phyloP scores from a whole-genome alignment of 2,797 vertebrate species.

The Cynopterus sphinx region DNA sequence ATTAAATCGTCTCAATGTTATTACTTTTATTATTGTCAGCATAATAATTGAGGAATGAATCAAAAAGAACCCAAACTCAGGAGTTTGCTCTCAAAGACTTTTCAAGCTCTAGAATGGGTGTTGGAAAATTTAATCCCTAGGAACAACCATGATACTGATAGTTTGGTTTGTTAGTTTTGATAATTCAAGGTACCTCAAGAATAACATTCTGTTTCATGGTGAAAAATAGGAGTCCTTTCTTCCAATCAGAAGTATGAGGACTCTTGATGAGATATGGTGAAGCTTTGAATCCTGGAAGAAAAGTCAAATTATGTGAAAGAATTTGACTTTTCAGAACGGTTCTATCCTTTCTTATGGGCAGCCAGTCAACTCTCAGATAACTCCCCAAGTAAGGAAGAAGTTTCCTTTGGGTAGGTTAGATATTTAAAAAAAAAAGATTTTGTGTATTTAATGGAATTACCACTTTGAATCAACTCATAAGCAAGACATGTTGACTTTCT shows the following conservation, averaged over 20 bases:
- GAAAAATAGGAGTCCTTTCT: not conserved
- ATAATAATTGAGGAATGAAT: not conserved
- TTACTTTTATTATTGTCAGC: not conserved
- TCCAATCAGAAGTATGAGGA: not conserved
- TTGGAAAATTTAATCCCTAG: not conserved
- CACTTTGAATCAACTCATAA: not conserved
- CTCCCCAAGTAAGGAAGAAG: not conserved
- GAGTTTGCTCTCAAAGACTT: not conserved
- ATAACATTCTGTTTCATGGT: not conserved
- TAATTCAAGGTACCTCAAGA: not conserved
- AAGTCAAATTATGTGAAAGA: not conserved
- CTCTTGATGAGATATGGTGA: not conserved
- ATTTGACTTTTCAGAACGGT: not conserved
- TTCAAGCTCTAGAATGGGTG: not conserved
- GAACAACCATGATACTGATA: not conserved
- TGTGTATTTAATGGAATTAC: not conserved
- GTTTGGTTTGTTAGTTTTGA: not conserved
- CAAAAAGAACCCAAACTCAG: not conserved
- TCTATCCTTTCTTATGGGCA: not conserved
- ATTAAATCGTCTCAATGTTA: not conserved
- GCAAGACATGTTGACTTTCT: not conserved
- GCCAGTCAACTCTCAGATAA: not conserved
- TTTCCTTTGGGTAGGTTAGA: not conserved
- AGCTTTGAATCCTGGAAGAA: constrained; percentile 27
- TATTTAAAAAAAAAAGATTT: not conserved